A percentile compares a stretch with the other conserved stretches of the same genome.
These are phyloP conservation scores for Cryptus viduatorius DNA, from an alignment of 2,888 invertebrate genomes.

Conservation along the genomic window DNA sequence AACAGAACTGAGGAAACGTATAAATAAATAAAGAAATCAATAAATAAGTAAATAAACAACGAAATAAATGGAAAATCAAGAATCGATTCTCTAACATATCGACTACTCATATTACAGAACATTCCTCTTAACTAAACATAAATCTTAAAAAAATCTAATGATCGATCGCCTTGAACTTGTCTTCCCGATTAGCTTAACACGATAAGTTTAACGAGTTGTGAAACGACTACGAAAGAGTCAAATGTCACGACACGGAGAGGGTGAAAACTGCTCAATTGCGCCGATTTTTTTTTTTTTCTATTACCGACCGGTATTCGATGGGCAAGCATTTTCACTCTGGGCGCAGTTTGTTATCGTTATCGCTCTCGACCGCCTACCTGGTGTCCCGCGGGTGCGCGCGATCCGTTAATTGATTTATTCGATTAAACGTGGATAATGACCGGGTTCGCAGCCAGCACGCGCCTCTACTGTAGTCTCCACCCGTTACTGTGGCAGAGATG, in stretches of 20 bases:
- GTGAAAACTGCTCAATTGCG: neutral
- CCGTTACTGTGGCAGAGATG: constrained; percentile 26
- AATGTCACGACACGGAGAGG: neutral
- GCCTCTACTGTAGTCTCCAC: constrained; percentile 44
- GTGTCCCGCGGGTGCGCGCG: constrained; percentile 59
- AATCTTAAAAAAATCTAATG: neutral
- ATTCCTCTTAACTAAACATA: no score
- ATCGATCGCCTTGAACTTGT: constrained; percentile 4
- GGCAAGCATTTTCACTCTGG: constrained; percentile 53
- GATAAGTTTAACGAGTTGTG: neutral
- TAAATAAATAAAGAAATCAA: neutral
- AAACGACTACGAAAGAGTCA: neutral
- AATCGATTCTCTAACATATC: no score
- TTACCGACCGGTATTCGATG: neutral
- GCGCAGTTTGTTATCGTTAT: constrained; percentile 69
- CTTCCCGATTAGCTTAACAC: neutral
- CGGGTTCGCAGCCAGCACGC: constrained; percentile 67
- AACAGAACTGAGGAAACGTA: no score
- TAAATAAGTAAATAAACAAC: neutral
- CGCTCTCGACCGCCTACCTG: constrained; percentile 45
- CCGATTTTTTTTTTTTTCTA: constrained; percentile 7
- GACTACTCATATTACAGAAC: no score
- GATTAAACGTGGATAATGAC: constrained; percentile 78
- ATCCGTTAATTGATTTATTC: constrained; percentile 82
- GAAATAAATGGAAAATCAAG: no score